Evolutionary conservation across 2,797 vertebrate species (phyloP), one percentile per base, ranked within the genome.

Genomic region (Centroberyx gerrardi): DNA sequence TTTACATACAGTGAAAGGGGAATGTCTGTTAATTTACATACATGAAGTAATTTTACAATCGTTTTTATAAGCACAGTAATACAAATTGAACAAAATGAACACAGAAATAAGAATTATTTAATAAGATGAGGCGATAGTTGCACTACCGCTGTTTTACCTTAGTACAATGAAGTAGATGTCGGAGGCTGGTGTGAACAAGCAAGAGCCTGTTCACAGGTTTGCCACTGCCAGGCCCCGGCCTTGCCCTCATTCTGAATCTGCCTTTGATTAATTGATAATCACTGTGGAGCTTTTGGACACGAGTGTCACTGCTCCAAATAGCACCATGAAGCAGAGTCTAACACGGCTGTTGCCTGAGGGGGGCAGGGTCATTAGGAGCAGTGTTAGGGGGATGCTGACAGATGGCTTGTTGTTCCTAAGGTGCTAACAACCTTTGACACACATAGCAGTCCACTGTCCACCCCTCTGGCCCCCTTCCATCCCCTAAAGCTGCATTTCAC

Each of bases 361-460:
- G 42, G 77, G 76, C 63, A 51, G 72, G 86, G 88, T 94, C 91
- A 92, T 93, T 92, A 93, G 86, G 84, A 87, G 73, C 88, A 80
- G 91, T 89, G 90, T 90, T 93, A 87, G 80, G 78, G 82, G 90
- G 90, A 91, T 86, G 90, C 88, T 94, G 94, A 95, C 94, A 95
- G 93, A 94, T 92, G 90, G 90, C 89, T 92, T 93, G 92, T 91
- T 91, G 90, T 84, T 92, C 85, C 87, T 91, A 85, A 94, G 90
- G 94, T 94, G 93, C 87, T 93, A 93, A 94, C 92, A 93, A 92
- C 89, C 93, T 93, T 94, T 94, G 93, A 95, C 94, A 93, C 87
- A 90, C 89, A 93, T 90, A 90, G 91, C 86, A 74, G 84, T 89
- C 71, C 82, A 79, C 76, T 55, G 78, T 82, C 87, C 81, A 76